These are phyloP conservation scores for Cylas formicarius DNA, from an alignment of 1,140 invertebrate genomes.

Conservation along the genomic window DNA sequence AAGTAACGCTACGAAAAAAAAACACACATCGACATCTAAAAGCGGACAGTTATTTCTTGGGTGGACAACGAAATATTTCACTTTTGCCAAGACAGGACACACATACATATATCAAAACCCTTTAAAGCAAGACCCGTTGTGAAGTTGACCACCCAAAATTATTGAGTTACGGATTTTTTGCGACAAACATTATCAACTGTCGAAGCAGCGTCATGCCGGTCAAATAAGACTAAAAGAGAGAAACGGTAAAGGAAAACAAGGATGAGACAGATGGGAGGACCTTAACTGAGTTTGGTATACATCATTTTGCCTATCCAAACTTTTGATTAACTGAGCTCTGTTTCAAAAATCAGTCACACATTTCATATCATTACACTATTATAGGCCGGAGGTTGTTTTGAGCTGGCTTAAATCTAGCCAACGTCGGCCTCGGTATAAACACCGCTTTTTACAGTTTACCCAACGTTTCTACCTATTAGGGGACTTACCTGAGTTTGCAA, in stretches of 20 bases:
- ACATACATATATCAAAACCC: too few species aligned
- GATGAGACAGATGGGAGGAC: conserved; percentile 35
- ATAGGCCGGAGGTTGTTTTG: conserved; percentile 25
- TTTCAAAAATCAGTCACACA: conserved; percentile 40
- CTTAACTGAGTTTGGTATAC: conserved; percentile 32
- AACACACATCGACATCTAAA: conserved; percentile 40
- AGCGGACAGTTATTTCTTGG: conserved; percentile 24
- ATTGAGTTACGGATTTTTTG: conserved; percentile 35
- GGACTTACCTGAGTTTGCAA: conserved; percentile 97
- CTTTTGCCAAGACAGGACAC: conserved; percentile 9
- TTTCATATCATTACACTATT: conserved; percentile 33
- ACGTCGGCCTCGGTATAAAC: conserved; percentile 3
- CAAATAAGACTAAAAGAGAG: conserved; percentile 36
- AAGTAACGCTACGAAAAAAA: conserved; percentile 34
- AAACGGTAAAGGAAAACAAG: conserved; percentile 30
- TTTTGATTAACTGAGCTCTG: conserved; percentile 38
- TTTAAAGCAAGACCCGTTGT: neutral
- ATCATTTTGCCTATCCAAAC: conserved; percentile 17
- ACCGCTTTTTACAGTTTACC: conserved; percentile 17
- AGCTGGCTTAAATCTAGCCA: neutral
- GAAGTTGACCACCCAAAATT: conserved; percentile 21
- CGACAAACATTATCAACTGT: conserved; percentile 38
- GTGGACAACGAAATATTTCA: conserved; percentile 15
- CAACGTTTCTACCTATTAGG: conserved; percentile 1
- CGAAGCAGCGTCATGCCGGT: conserved; percentile 40